Evolutionary conservation across 2,888 invertebrate genomes (phyloP), one percentile per base, ranked within the genome.

Genomic region (Zonitis immaculata): DNA sequence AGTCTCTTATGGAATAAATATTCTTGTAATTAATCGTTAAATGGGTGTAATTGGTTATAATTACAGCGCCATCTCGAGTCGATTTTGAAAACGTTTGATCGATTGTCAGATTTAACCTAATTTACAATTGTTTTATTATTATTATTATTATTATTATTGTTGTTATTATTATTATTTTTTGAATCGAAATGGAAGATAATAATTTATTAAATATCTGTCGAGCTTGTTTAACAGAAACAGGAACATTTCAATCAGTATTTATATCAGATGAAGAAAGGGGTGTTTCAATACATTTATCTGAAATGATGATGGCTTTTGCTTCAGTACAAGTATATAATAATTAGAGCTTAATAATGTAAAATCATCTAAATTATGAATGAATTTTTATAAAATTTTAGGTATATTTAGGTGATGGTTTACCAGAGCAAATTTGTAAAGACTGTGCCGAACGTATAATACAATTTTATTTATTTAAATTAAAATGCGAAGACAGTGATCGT

Each of bases 371-470:
- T 42, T 22, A 11, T 18, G 5, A 22, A 45, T n/a, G 11, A 20
- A 30, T 46, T 32, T 16, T n/a, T 52, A 42, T 14, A 26, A 45
- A 44, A 47, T 52, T 54, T 52, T 53, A 73, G 73, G 71, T 78
- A 49, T 70, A 72, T 12, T 56, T 72, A 14, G 78, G 78, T 35
- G 85, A 86, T 73, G 80, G 80, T 32, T 68, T 86, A 49, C 84
- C 85, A 1, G 81, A 83, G 64, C 77, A 77, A 49, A 74, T 86
- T 44, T 86, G 86, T 64, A 63, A 73, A 56, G 72, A 75, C 6
- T 86, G 86, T 68, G 76, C 78, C 1, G 74, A 75, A 52, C 73
- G 76, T 49, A 73, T 83, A 12, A 72, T 80, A 50, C 71, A 77
- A 6, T 71, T 80, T 8, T 81, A 81, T 64, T 66, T 73, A 42